Conservation (phyloP, 2,113 vertebrate species). For the Hippocampus abdominalis region DNA sequence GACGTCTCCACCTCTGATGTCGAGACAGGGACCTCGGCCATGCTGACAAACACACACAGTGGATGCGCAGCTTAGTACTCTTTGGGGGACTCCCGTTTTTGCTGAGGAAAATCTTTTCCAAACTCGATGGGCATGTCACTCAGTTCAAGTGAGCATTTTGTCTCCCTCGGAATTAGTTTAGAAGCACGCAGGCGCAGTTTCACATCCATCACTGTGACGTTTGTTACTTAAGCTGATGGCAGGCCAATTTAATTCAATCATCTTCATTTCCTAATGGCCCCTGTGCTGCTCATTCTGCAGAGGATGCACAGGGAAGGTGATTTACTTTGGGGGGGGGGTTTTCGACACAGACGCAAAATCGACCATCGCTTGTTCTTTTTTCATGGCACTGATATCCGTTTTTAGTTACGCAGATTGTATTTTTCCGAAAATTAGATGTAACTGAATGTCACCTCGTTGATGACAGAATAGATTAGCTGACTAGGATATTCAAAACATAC, state of each 20-base stretch:
- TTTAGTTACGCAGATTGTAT: neutral
- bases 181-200: conserved; percentile 10
- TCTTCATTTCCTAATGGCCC: conserved; percentile 41
- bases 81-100: neutral
- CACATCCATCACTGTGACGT: conserved; percentile 30
- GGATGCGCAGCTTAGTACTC: neutral
- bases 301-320: neutral
- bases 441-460: neutral
- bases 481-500: neutral
- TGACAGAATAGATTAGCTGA: neutral
- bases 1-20: conserved; percentile 67
- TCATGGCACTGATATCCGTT: neutral
- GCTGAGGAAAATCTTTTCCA: neutral
- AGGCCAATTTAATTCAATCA: conserved; percentile 54
- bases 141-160: conserved; percentile 15
- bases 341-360: neutral
- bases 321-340: no score
- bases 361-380: neutral
- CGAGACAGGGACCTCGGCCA: conserved; percentile 63
- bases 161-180: neutral
- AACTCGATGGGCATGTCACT: neutral
- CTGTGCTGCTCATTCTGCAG: conserved; percentile 7
- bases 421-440: neutral
- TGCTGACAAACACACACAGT: conserved; percentile 40
- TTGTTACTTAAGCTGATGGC: conserved; percentile 29